Evolutionary conservation across 2,888 invertebrate genomes (phyloP).

Genomic region (Chrysolina oricalcia): DNA sequence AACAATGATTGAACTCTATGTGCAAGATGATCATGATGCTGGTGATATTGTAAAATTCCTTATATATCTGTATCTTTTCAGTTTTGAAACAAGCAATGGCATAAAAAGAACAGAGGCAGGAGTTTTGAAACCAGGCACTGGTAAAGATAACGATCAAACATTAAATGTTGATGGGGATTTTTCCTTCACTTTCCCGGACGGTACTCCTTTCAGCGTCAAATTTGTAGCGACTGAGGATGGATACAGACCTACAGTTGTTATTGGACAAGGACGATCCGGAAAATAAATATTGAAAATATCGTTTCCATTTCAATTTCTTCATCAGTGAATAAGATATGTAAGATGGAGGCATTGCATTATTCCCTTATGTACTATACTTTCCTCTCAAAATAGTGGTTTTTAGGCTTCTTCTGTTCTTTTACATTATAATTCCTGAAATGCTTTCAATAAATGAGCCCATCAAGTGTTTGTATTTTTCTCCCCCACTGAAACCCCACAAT

Average conservation of each 20-base stretch:
- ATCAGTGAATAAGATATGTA: neutral
- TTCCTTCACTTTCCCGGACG: constrained; percentile 80
- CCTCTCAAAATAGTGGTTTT: neutral
- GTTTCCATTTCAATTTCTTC: neutral
- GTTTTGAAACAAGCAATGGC: constrained; percentile 79
- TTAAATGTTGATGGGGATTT: constrained; percentile 75
- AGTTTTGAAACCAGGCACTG: constrained; percentile 74
- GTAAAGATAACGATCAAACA: constrained; percentile 74
- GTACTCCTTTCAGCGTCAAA: constrained; percentile 75
- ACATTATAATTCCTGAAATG: neutral
- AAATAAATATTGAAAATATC: constrained; percentile 19
- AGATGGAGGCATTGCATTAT: too few relatives aligned
- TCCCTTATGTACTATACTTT: neutral
- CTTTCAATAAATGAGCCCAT: constrained; percentile 1
- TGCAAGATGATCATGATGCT: too few relatives aligned
- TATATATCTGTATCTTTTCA: constrained; percentile 58
- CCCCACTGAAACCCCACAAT: too few relatives aligned
- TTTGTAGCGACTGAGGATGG: constrained; percentile 81
- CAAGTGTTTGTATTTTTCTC: neutral
- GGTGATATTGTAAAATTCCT: too few relatives aligned
- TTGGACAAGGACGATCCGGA: constrained; percentile 42
- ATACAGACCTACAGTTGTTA: constrained; percentile 60
- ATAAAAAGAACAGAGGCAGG: constrained; percentile 78
- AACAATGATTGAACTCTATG: too few relatives aligned
- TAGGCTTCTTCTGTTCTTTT: neutral